Percentiles rank a stretch among this genome's conserved stretches.
Conservation (phyloP, 2,113 vertebrate species). For the Bettongia penicillata region DNA sequence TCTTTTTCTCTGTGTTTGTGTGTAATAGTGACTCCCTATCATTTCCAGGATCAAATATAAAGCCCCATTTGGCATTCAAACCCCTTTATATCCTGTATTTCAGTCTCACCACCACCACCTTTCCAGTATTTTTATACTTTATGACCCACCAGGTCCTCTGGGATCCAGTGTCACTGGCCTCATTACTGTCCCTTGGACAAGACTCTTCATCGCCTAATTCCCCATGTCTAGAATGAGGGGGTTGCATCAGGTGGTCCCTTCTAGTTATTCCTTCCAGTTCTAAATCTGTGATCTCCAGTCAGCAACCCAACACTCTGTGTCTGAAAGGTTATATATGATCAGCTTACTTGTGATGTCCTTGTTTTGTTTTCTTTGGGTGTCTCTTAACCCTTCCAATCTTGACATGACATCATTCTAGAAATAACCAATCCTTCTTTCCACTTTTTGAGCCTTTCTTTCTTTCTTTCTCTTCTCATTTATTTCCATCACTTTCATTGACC, state of each 20-base stretch:
- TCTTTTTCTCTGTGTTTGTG: neutral
- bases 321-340: neutral
- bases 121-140: neutral
- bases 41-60: neutral
- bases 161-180: neutral
- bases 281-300: no score
- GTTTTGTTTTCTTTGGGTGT: neutral
- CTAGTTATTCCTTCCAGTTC: neutral
- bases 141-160: neutral
- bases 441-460: no score
- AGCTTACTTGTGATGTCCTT: neutral
- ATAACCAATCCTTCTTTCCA: no score
- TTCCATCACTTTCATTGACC: no score
- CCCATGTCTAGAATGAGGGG: neutral
- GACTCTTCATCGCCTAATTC: neutral
- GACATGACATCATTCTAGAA: neutral
- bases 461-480: no score
- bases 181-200: neutral
- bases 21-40: neutral
- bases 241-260: neutral
- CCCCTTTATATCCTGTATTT: no score
- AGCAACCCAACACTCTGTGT: neutral
- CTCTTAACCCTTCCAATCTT: neutral
- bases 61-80: neutral
- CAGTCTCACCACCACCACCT: no score